Evolutionary conservation across 2,797 vertebrate genomes (phyloP).

Genomic region (Chaetodon trifasciatus): DNA sequence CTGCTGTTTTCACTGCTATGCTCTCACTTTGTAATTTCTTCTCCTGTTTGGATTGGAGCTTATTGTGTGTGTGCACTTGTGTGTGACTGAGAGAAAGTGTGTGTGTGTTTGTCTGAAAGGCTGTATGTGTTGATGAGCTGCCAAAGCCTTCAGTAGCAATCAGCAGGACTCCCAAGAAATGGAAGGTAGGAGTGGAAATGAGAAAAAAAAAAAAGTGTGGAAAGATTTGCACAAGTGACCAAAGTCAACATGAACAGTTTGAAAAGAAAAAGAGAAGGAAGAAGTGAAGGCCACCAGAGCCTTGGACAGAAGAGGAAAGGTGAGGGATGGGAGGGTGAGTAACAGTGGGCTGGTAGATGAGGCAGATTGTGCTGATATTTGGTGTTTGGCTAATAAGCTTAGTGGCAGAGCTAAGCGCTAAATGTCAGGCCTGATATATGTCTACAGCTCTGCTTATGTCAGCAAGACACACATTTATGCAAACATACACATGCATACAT

Average conservation of each 20-base stretch:
- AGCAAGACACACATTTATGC: constrained; percentile 71
- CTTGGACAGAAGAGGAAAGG: constrained; percentile 1
- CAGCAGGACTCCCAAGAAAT: constrained; percentile 52
- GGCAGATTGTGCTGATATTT: constrained; percentile 83
- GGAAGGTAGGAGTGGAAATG: constrained; percentile 52
- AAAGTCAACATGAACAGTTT: constrained; percentile 33
- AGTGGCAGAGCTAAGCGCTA: constrained; percentile 80
- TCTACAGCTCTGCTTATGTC: constrained; percentile 80
- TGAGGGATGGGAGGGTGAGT: constrained; percentile 26
- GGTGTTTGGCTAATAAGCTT: constrained; percentile 83
- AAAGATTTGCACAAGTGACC: constrained; percentile 47
- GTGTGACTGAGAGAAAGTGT: background rate
- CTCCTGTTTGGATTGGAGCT: constrained; percentile 45
- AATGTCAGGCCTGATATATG: constrained; percentile 84
- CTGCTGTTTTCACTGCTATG: constrained; percentile 49
- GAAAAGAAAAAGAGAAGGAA: background rate
- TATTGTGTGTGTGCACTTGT: constrained; percentile 17
- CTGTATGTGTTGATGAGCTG: constrained; percentile 68
- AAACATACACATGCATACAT: constrained; percentile 54
- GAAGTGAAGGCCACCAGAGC: constrained; percentile 20
- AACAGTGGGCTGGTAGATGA: constrained; percentile 35
- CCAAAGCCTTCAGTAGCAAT: constrained; percentile 70
- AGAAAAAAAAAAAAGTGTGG: constrained; percentile 45
- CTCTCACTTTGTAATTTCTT: constrained; percentile 66
- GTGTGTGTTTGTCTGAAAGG: constrained; percentile 16